Percentiles rank a stretch among this genome's conserved stretches.
phyloP scores from a whole-genome alignment of 2,113 vertebrate species.

The Hippocampus comes region DNA sequence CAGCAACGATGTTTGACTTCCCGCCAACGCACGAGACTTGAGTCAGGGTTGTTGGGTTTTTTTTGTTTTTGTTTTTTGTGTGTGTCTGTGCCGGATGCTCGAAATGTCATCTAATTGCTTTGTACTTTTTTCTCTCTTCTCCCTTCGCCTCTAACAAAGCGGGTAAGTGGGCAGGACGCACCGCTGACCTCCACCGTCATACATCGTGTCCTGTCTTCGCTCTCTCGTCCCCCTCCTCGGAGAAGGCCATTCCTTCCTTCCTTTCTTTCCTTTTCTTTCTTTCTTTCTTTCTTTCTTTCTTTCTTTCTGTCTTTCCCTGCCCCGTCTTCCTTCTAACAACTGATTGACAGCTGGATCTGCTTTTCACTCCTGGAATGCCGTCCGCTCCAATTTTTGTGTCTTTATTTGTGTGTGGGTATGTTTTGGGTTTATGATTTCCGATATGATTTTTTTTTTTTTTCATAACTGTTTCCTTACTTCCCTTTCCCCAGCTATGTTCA shows the following conservation, averaged over 20 bases:
- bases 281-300: no score
- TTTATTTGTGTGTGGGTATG: conserved; percentile 54
- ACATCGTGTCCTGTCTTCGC: conserved; percentile 60
- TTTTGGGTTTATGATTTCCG: conserved; percentile 45
- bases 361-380: conserved; percentile 59
- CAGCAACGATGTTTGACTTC: neutral
- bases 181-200: conserved; percentile 75
- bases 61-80: neutral
- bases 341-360: conserved; percentile 59
- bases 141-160: conserved; percentile 79
- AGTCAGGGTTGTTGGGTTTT: neutral
- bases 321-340: conserved; percentile 43
- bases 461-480: conserved; percentile 71
- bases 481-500: conserved; percentile 73
- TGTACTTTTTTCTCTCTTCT: conserved; percentile 92
- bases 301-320: conserved; percentile 28
- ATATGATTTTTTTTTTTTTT: conserved; percentile 45
- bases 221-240: conserved; percentile 30
- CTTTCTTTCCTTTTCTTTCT: no score
- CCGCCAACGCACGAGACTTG: neutral
- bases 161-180: conserved; percentile 84
- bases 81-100: conserved; percentile 10
- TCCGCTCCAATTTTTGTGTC: conserved; percentile 62
- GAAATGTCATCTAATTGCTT: conserved; percentile 77
- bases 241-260: conserved; percentile 45